Evolutionary conservation across 1,140 invertebrate genomes (phyloP).

Genomic region (Dysdera silvatica): DNA sequence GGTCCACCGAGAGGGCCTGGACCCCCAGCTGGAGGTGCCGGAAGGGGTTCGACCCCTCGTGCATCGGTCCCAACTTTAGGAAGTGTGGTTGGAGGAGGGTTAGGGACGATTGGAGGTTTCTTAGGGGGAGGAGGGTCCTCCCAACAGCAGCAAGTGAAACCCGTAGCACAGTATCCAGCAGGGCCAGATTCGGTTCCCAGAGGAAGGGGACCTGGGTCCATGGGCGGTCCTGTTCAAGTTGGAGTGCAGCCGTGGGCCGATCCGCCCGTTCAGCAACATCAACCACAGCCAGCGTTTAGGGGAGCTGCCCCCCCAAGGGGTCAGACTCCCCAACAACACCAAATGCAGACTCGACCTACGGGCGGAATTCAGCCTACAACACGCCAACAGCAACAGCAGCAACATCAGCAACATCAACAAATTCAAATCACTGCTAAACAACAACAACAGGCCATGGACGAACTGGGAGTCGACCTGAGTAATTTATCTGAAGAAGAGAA

Average conservation of each 20-base stretch:
- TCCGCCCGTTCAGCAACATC: constrained; percentile 21
- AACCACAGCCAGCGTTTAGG: constrained; percentile 9
- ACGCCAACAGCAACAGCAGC: constrained; percentile 31
- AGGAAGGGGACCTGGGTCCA: neutral
- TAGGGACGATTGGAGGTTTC: neutral
- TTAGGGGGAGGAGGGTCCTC: constrained; percentile 3
- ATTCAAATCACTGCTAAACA: constrained; percentile 5
- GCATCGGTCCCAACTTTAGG: neutral
- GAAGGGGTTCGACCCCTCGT: constrained; percentile 1
- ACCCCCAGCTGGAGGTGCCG: neutral
- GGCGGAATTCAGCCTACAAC: neutral
- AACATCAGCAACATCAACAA: constrained; percentile 27
- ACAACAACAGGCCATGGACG: constrained; percentile 18
- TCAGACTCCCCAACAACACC: constrained; percentile 25
- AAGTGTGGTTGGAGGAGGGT: too few species aligned
- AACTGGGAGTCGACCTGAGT: constrained; percentile 54
- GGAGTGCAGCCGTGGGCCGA: constrained; percentile 28
- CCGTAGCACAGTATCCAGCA: neutral
- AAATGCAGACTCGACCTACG: constrained; percentile 22
- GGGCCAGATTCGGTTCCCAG: too few species aligned
- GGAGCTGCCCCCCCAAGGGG: neutral
- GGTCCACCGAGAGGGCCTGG: neutral
- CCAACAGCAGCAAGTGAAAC: constrained; percentile 32
- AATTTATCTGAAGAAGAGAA: constrained; percentile 55
- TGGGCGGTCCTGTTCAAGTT: constrained; percentile 16